Percentiles rank a stretch among this genome's conserved stretches.
These are phyloP conservation scores for Melopsittacus undulatus DNA, from an alignment of 2,797 vertebrate species.

Conservation along the genomic window DNA sequence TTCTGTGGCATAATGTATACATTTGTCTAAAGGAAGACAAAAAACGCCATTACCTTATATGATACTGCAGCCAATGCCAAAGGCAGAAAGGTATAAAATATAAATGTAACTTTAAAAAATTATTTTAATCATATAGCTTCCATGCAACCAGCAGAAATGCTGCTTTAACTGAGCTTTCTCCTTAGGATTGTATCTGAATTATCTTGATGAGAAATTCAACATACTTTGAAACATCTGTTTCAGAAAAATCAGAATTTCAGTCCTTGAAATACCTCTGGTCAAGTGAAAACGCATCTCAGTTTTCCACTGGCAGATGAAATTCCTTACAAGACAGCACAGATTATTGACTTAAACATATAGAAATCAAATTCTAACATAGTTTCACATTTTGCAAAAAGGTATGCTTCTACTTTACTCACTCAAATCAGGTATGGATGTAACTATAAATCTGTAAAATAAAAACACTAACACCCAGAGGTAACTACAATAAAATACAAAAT, in stretches of 20 bases:
- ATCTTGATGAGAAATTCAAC: slow-evolving; percentile 16
- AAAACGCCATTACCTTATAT: neutral
- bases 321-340: neutral
- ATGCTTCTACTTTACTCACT: neutral
- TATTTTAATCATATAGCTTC: neutral
- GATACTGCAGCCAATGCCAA: neutral
- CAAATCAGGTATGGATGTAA: neutral
- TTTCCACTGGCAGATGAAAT: neutral
- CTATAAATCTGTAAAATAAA: neutral
- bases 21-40: neutral
- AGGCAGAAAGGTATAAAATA: slow-evolving; percentile 28
- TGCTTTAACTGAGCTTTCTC: neutral
- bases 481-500: neutral
- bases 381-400: neutral
- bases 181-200: slow-evolving; percentile 1
- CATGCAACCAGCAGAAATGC: neutral
- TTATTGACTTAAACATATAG: neutral
- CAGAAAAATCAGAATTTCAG: slow-evolving; percentile 2
- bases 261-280: neutral
- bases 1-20: neutral
- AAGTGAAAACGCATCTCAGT: neutral
- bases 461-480: neutral
- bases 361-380: neutral
- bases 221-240: slow-evolving; percentile 11
- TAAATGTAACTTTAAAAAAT: neutral